phyloP scores from a whole-genome alignment of 2,113 vertebrate species.

The Neodontobutis hainanensis region DNA sequence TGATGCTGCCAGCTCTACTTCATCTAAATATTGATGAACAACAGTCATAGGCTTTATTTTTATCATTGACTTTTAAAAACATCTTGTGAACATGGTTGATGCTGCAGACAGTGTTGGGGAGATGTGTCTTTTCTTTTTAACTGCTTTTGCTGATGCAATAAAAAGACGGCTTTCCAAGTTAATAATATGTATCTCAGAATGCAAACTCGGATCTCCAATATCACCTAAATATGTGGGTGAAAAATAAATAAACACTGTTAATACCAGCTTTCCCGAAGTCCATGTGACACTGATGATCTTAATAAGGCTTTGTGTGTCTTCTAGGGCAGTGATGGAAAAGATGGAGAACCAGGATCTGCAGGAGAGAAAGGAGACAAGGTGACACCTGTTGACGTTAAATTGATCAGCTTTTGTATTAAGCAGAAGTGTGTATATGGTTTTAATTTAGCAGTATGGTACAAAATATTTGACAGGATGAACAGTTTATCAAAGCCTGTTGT shows the following conservation, averaged over 20 bases:
- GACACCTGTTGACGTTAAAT: conserved; percentile 1
- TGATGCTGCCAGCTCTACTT: conserved; percentile 11
- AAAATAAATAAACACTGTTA: background rate
- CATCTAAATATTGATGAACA: too few species aligned
- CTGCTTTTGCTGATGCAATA: conserved; percentile 54
- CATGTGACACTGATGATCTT: background rate
- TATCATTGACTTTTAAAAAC: background rate
- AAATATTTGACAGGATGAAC: too few species aligned
- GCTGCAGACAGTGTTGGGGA: conserved; percentile 53
- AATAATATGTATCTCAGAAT: background rate
- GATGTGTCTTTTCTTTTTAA: conserved; percentile 72
- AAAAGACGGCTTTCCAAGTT: conserved; percentile 34
- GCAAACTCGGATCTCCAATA: background rate
- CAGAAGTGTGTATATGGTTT: too few species aligned
- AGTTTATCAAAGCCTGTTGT: background rate
- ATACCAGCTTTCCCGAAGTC: background rate
- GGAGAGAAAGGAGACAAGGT: conserved; percentile 88
- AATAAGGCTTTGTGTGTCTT: conserved; percentile 9
- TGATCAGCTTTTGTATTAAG: too few species aligned
- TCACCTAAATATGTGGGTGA: too few species aligned
- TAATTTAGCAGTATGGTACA: too few species aligned
- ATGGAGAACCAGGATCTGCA: conserved; percentile 78
- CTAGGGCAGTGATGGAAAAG: conserved; percentile 84
- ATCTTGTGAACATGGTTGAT: conserved; percentile 59
- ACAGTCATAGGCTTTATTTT: background rate